Evolutionary conservation across 1,140 invertebrate genomes (phyloP), one percentile per base, ranked within the genome.

Genomic region (Drosophila trapezifrons): DNA sequence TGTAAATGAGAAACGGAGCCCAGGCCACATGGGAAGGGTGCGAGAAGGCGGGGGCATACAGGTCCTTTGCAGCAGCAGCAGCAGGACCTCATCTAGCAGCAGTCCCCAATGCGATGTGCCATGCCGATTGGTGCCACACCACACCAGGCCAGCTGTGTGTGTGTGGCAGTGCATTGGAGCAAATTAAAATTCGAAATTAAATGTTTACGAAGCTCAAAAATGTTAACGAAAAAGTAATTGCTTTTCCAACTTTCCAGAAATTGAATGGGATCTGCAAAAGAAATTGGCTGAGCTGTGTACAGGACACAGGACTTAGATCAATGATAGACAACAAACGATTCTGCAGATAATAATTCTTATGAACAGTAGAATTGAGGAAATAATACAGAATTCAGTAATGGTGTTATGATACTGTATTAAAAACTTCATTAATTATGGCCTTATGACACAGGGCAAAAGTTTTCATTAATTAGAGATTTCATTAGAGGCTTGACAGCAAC

Each of bases 101-200:
- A 71, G 51, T 71, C 67, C 52, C 76, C 60, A 70, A 72, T 63
- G 72, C 42, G 64, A 20, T 52, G 35, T 29, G 22, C 47, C 22
- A 49, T 49, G 64, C 20, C 59, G 59, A 54, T 66, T 66, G 64
- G 64, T 57, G 62, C 40, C n/a, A n/a, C n/a, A n/a, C n/a, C n/a
- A n/a, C n/a, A n/a, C n/a, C 40, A 20, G 9, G 15, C 55, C 18
- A 7, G 27, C 76, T 54, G 17, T 66, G 43, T 86, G 62, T 65
- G 60, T 74, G 81, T 73, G 79, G 76, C 83, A 79, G 77, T 87
- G 83, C 83, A 87, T 87, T 86, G 63, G 65, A 86, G 76, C 79
- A 86, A 86, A 86, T 86, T 86, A 89, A 87, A 87, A 87, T 87
- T 87, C 79, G 73, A 89, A 87, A 87, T 87, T 87, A 87, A 87